Evolutionary conservation across 2,113 vertebrate genomes (phyloP).

Genomic region (Pavo muticus): DNA sequence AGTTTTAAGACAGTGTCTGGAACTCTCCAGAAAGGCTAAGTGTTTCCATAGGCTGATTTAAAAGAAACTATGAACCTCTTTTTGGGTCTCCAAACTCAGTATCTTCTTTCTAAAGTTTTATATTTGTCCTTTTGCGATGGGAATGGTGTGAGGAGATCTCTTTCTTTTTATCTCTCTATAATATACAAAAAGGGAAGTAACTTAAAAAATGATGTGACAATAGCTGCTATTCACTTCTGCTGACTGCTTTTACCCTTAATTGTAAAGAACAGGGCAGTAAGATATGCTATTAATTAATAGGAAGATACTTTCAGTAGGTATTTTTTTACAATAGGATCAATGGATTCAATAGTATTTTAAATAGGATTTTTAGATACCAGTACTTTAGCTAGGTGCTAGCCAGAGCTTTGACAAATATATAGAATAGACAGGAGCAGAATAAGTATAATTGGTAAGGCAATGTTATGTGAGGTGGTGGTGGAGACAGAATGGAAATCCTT

Average conservation of each 20-base stretch:
- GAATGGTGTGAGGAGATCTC: neutral
- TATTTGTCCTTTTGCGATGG: neutral
- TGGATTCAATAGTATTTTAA: neutral
- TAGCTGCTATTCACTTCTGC: neutral
- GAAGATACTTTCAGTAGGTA: neutral
- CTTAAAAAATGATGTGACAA: neutral
- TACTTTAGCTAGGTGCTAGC: neutral
- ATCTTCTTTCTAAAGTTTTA: neutral
- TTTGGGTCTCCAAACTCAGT: neutral
- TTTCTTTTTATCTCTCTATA: neutral
- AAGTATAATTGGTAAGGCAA: neutral
- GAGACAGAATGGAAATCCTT: neutral
- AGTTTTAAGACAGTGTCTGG: neutral
- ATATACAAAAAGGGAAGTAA: neutral
- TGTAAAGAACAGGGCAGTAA: neutral
- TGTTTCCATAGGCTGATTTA: neutral
- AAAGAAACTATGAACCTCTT: neutral
- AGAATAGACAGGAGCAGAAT: neutral
- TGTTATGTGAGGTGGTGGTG: neutral
- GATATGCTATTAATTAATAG: neutral
- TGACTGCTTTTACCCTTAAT: neutral
- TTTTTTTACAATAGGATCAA: neutral
- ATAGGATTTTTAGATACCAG: neutral
- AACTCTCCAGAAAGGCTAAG: neutral
- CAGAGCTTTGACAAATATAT: neutral